Conservation (phyloP, 2,113 vertebrate genomes). For the Lasiurus cinereus region DNA sequence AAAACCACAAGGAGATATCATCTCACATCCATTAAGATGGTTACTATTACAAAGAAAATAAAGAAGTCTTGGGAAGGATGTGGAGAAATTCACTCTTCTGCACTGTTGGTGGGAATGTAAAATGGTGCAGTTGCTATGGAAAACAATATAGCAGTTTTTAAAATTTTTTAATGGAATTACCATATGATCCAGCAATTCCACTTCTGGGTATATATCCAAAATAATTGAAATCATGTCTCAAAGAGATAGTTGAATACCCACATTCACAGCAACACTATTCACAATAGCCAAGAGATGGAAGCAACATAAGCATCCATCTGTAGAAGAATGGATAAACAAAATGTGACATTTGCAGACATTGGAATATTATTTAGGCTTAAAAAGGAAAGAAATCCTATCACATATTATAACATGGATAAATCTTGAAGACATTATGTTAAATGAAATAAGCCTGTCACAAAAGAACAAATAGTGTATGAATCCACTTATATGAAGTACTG, state of each 20-base stretch:
- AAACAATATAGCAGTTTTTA: neutral
- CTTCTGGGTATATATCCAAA: too few species aligned
- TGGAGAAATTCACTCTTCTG: neutral
- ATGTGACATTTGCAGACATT: too few species aligned
- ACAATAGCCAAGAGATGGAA: too few species aligned
- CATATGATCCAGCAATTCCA: too few species aligned
- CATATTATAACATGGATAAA: neutral
- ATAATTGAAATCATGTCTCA: too few species aligned
- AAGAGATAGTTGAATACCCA: too few species aligned
- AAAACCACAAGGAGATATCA: too few species aligned
- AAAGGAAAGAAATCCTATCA: constrained; percentile 1
- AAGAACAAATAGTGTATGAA: neutral
- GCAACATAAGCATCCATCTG: too few species aligned
- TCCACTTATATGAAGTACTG: neutral
- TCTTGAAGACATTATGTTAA: neutral
- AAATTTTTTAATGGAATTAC: too few species aligned
- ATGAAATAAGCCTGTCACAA: neutral
- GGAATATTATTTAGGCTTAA: neutral
- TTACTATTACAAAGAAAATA: neutral
- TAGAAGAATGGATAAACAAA: too few species aligned
- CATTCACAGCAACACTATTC: too few species aligned
- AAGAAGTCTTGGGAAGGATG: neutral
- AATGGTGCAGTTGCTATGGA: neutral
- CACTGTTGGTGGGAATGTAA: neutral
- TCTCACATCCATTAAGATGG: too few species aligned